Evolutionary conservation across 2,113 vertebrate genomes (phyloP).

Genomic region (Benitochromis conjunctus): DNA sequence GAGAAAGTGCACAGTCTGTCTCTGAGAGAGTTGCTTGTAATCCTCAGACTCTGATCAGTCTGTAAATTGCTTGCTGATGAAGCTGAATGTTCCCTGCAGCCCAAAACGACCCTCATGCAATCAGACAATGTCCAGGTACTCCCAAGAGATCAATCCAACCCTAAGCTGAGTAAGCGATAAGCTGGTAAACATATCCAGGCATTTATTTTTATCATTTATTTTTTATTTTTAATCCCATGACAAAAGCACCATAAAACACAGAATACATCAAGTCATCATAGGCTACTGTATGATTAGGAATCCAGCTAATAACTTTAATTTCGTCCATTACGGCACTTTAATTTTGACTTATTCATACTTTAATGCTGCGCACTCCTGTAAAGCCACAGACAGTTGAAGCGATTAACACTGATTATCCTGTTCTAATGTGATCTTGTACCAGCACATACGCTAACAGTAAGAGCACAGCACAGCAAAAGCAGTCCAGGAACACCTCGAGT

Average conservation of each 20-base stretch:
- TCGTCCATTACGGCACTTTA: neutral
- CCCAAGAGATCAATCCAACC: neutral
- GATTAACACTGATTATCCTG: neutral
- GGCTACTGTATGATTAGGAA: neutral
- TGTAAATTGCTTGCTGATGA: neutral
- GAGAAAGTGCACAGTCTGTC: neutral
- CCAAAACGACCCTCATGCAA: neutral
- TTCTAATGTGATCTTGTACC: neutral
- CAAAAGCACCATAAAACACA: neutral
- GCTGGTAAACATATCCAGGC: neutral
- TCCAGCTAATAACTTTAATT: neutral
- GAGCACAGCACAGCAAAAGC: neutral
- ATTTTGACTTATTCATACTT: neutral
- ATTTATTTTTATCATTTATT: neutral
- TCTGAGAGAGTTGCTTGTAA: neutral
- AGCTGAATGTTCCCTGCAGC: neutral
- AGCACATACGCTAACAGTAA: neutral
- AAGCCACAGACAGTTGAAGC: neutral
- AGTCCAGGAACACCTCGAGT: neutral
- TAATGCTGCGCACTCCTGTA: neutral
- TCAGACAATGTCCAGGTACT: neutral
- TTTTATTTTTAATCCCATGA: neutral
- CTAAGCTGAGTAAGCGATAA: neutral
- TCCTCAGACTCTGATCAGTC: neutral
- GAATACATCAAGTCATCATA: neutral